A percentile compares a stretch with the other conserved stretches of the same genome.
Conservation (phyloP, 1,140 invertebrate species). For the honey bee (Apis mellifera) region Amel_HAv3.1 CM009942.2:7179501-7180000, state of each 20-base stretch:
- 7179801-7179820: background rate
- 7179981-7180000: constrained; percentile 53
- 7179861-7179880: background rate
- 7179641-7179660: no score
- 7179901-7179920: constrained; percentile 45
- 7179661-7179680: no score
- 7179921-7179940: constrained; percentile 12
- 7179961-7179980: constrained; percentile 67
- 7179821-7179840: constrained; percentile 36
- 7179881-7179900: constrained; percentile 51
- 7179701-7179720: no score
- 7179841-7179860: constrained; percentile 36
- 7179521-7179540: background rate
- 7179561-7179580: no score
- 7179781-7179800: background rate
- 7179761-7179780: background rate
- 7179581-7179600: no score
- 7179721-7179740: no score
- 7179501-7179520: background rate
- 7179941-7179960: constrained; percentile 52
- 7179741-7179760: background rate
- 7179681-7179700: no score
- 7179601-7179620: no score
- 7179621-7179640: no score
- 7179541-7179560: no score